Evolutionary conservation across 1,140 invertebrate genomes (phyloP), one percentile per base, ranked within the genome.

Genomic region (Pemphigus obesinymphae): DNA sequence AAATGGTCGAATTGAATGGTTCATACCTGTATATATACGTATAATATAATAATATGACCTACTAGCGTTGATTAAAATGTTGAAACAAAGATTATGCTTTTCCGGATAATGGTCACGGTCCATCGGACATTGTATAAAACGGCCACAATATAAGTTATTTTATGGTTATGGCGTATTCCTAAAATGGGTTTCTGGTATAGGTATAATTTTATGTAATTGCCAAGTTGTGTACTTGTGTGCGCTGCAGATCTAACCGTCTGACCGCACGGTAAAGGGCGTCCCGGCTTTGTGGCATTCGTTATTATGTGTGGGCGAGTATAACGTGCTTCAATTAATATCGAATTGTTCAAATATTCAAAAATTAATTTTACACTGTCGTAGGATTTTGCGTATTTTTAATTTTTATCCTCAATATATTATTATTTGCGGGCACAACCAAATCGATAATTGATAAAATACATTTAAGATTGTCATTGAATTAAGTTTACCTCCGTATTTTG

Each of bases 151-250:
- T 1, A 17, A 70, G 40, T 10, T 70, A 43, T 68, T 68, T 68
- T 43, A 68, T 68, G 66, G n/a, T 23, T 68, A n/a, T 43, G 15
- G n/a, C n/a, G 20, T 23, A 75, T 34, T 75, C 26, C 4, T 26
- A 78, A 78, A 58, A 55, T 58, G 23, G 17, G 31, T 13, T 43
- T n/a, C n/a, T 37, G 20, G 68, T 17, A 43, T 53, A n/a, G 26
- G 72, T 78, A 37, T 78, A 58, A 15, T 34, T 55, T 58, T 58
- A 58, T 78, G n/a, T 78, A 78, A 78, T 55, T 40, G 53, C 37
- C 50, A 10, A 55, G 53, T 17, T 76, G 13, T 55, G 68, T 76
- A n/a, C 37, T 17, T 76, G n/a, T 55, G 68, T 76, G 26, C 50
- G 31, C 53, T 78, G n/a, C n/a, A n/a, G n/a, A n/a, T n/a, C n/a